Percentiles rank a stretch among this genome's conserved stretches.
Conservation (phyloP, 2,888 invertebrate species). For the Aporophyla nigra region DNA sequence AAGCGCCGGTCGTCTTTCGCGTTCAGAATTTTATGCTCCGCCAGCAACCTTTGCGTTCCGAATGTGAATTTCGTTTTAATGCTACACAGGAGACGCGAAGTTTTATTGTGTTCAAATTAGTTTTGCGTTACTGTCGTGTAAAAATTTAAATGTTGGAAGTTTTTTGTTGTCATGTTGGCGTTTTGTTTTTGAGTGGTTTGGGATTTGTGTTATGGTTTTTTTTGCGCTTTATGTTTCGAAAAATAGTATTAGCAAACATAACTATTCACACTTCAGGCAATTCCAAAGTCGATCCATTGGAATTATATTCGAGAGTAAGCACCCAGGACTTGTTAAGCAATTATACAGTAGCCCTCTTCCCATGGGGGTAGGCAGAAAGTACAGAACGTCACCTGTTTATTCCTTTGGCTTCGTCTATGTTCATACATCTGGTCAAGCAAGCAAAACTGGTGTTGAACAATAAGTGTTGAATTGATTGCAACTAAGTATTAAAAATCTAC, state of each 20-base stretch:
- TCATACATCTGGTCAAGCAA: not conserved
- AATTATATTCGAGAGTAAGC: too few relatives aligned
- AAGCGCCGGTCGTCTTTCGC: slow-evolving; percentile 87
- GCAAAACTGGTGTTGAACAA: not conserved
- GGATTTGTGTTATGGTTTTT: not conserved
- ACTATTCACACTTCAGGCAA: too few relatives aligned
- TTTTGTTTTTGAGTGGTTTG: slow-evolving; percentile 23
- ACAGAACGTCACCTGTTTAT: not conserved
- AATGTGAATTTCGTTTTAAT: slow-evolving; percentile 84
- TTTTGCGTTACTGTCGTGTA: slow-evolving; percentile 71
- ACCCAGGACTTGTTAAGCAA: not conserved
- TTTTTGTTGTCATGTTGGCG: slow-evolving; percentile 25
- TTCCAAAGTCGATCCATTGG: too few relatives aligned
- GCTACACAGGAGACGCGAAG: slow-evolving; percentile 83
- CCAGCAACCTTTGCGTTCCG: slow-evolving; percentile 83
- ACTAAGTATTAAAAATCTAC: not conserved
- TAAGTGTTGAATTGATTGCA: not conserved
- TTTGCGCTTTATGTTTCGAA: not conserved
- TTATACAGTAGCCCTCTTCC: not conserved
- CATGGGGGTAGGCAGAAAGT: not conserved
- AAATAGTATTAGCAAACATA: not conserved
- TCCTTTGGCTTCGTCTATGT: not conserved
- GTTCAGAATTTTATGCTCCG: slow-evolving; percentile 84
- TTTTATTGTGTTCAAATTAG: slow-evolving; percentile 88
- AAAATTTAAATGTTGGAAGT: slow-evolving; percentile 53